These are phyloP conservation scores for Agelas oroides DNA, from an alignment of 37 sponge, comb jelly and placozoan species.

Conservation along the genomic window DNA sequence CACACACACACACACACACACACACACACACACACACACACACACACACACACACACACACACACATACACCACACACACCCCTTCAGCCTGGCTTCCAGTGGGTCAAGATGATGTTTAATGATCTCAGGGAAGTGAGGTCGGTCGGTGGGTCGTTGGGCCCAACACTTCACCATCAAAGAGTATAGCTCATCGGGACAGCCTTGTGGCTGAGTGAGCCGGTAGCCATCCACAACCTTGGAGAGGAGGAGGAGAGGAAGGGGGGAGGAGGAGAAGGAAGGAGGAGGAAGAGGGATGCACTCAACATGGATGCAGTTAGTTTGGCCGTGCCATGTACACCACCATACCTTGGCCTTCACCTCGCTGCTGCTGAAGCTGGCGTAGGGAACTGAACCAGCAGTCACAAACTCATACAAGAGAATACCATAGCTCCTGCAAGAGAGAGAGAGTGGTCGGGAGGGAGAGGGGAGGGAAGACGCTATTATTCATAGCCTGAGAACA, in stretches of 20 bases:
- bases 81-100: conserved; percentile 16
- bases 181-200: conserved; percentile 77
- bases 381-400: conserved; percentile 89
- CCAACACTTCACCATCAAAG: conserved; percentile 85
- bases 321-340: too few relatives aligned
- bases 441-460: too few relatives aligned
- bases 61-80: not conserved
- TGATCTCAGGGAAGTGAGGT: conserved; percentile 71
- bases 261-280: too few relatives aligned
- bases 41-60: not conserved
- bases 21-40: too few relatives aligned
- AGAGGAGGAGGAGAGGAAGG: not conserved
- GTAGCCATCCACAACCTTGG: conserved; percentile 81
- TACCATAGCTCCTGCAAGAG: conserved; percentile 90
- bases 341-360: conserved; percentile 67
- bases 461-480: not conserved
- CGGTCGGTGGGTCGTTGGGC: conserved; percentile 51
- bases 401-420: conserved; percentile 85
- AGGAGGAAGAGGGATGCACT: too few relatives aligned
- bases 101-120: conserved; percentile 58
- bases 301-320: too few relatives aligned
- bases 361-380: conserved; percentile 76
- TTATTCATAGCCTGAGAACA: too few relatives aligned
- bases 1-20: too few relatives aligned
- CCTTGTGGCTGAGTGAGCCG: conserved; percentile 79